Evolutionary conservation across 2,888 invertebrate species (phyloP), one percentile per base, ranked within the genome.

Genomic region (Onchidella celtica): DNA sequence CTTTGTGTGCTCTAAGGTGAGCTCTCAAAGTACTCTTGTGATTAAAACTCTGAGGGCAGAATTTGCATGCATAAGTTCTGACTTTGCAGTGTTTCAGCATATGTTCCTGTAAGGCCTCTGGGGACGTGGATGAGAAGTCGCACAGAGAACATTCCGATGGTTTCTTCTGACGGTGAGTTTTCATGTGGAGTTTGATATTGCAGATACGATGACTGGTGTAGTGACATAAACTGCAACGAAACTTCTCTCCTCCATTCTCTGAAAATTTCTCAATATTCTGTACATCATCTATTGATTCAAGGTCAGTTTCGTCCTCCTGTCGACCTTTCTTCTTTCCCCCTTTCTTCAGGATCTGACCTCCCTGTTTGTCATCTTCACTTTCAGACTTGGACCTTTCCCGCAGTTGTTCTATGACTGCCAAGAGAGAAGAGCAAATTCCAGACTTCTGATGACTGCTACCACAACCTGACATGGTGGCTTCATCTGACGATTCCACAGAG

Each of bases 21-120:
- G 92, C 91, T n/a, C 92, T 83, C n/a, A 92, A 86, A 73, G 92
- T 92, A 84, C 91, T 92, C 85, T 92, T 92, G 84, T 92, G 92
- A 85, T 91, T 91, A 79, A 92, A 92, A 29, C 86, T 87, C 21
- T 89, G 87, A 29, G 89, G 85, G 85, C 92, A 92, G 34, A 89
- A 83, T 82, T 91, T 92, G 85, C 92, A 92, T 82, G 90, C 90
- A 75, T 91, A 92, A 1, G 90, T 90, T 36, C 92, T 86, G 21
- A 91, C 88, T 84, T 92, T 92, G 84, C 92, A 92, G 82, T 92
- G 92, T 80, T 91, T 90, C 14, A 92, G 89, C 91, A 92, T 92
- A 81, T 92, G 92, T 65, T 90, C 90, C 69, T 92, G 92, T 27
- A 92, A 84, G 17, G 85, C 85, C 77, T 90, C 91, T 73, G 89